Percentiles rank a stretch among this genome's conserved stretches.
Evolutionary conservation across 2,797 vertebrate genomes (phyloP).

Genomic region (Chelonia mydas): DNA sequence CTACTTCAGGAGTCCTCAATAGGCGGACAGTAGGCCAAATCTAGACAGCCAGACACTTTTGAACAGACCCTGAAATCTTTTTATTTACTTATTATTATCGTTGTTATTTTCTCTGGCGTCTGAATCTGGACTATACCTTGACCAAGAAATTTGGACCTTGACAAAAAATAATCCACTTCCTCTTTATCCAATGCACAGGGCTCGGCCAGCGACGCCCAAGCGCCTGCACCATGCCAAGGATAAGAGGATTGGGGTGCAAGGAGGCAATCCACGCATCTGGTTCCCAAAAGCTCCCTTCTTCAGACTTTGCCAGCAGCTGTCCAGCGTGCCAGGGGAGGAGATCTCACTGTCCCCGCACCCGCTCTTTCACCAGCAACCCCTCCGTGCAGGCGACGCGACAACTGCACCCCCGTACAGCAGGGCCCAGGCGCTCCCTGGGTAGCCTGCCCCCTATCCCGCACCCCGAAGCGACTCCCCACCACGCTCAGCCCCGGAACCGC

Average conservation of each 20-base stretch:
- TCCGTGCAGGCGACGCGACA: background rate
- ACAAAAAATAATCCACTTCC: background rate
- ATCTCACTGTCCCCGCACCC: background rate
- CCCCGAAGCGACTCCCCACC: background rate
- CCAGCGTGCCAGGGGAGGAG: too few relatives aligned
- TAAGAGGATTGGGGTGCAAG: background rate
- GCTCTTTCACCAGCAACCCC: too few relatives aligned
- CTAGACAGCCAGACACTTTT: background rate
- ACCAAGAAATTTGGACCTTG: background rate
- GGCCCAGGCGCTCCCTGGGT: background rate
- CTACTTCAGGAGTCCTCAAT: background rate
- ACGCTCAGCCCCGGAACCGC: background rate
- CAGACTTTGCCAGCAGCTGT: background rate
- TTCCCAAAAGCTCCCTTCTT: background rate
- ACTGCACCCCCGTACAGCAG: too few relatives aligned
- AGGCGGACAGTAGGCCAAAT: background rate
- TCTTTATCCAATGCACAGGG: background rate
- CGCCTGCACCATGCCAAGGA: background rate
- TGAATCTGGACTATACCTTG: background rate
- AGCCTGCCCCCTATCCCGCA: background rate
- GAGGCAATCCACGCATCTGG: background rate
- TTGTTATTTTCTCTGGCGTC: background rate
- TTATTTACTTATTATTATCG: background rate
- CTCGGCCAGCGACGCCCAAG: background rate
- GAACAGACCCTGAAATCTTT: background rate